These are phyloP conservation scores for Hermetia illucens DNA, from an alignment of 1,140 invertebrate species.

Conservation along the genomic window DNA sequence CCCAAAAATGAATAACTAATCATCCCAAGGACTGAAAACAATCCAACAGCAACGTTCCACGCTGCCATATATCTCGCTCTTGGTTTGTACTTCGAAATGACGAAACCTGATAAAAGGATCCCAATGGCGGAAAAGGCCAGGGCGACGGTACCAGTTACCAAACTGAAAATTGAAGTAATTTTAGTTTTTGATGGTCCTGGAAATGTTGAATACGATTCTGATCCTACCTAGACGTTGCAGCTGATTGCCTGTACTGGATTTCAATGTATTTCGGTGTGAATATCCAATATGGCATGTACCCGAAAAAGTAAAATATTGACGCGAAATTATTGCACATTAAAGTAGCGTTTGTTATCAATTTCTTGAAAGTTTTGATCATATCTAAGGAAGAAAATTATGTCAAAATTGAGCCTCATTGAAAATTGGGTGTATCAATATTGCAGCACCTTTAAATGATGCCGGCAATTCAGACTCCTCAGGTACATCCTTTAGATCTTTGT, in stretches of 20 bases:
- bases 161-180: constrained; percentile 18
- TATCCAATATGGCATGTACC: constrained; percentile 59
- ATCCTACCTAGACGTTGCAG: constrained; percentile 40
- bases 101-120: constrained; percentile 47
- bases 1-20: constrained; percentile 53
- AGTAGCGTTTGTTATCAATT: constrained; percentile 45
- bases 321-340: constrained; percentile 54
- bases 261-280: constrained; percentile 67
- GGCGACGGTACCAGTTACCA: constrained; percentile 55
- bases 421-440: too few relatives aligned
- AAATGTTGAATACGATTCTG: too few relatives aligned
- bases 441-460: background rate
- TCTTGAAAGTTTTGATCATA: constrained; percentile 46
- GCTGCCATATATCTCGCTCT: constrained; percentile 49
- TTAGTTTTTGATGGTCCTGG: background rate
- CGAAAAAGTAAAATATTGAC: constrained; percentile 52
- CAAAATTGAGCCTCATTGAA: too few relatives aligned
- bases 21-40: constrained; percentile 46
- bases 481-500: background rate
- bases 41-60: constrained; percentile 58
- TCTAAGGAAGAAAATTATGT: too few relatives aligned
- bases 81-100: constrained; percentile 55
- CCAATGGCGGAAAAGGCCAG: constrained; percentile 58
- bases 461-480: background rate
- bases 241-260: constrained; percentile 56